Conservation (phyloP, 2,797 vertebrate species). For the Anguilla anguilla region DNA sequence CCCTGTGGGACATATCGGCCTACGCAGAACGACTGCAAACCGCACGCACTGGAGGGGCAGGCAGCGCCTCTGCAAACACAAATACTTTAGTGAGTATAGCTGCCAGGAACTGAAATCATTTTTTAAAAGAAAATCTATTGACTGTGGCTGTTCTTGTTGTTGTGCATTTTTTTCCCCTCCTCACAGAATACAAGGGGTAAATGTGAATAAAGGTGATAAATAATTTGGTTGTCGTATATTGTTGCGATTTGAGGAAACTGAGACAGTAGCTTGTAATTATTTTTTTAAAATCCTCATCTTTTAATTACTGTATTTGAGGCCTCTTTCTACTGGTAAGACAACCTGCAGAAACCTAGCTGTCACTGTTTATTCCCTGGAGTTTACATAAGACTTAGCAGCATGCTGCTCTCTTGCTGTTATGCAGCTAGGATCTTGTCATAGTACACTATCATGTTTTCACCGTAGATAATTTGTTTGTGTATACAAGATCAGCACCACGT, state of each 20-base stretch:
- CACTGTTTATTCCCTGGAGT: slow-evolving; percentile 64
- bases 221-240: neutral
- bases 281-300: slow-evolving; percentile 53
- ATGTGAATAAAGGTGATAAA: neutral
- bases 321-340: slow-evolving; percentile 53
- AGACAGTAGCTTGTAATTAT: slow-evolving; percentile 46
- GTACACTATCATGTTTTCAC: neutral
- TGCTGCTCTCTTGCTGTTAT: slow-evolving; percentile 64
- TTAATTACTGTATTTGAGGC: slow-evolving; percentile 60
- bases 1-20: slow-evolving; percentile 87
- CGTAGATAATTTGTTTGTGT: neutral
- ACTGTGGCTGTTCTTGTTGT: neutral
- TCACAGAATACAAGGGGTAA: neutral
- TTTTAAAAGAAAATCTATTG: neutral
- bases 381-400: slow-evolving; percentile 63
- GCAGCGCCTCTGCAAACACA: slow-evolving; percentile 37
- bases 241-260: slow-evolving; percentile 15
- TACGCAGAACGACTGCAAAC: slow-evolving; percentile 69
- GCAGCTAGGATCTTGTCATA: slow-evolving; percentile 27
- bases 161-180: neutral
- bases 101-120: neutral
- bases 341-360: slow-evolving; percentile 26
- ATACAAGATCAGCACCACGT: neutral
- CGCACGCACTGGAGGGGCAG: slow-evolving; percentile 52
- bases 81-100: slow-evolving; percentile 62